Evolutionary conservation across 2,797 vertebrate genomes (phyloP), one percentile per base, ranked within the genome.

Genomic region (Paedocypris micromegethes): DNA sequence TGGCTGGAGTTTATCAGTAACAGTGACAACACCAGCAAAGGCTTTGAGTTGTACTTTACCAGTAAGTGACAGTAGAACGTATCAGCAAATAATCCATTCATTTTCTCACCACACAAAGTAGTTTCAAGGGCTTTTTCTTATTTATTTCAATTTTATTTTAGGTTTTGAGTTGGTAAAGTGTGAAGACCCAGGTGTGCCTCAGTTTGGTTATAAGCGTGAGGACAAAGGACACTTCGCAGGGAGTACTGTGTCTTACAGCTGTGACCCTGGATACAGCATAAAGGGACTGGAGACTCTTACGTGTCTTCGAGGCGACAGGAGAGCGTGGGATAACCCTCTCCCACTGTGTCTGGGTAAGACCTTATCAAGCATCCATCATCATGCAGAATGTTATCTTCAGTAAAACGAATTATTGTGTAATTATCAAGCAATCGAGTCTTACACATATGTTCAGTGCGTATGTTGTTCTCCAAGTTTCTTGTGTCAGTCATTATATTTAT

Each of bases 161-260:
- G 97, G 97, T 82, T 99, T 98, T 71, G 96, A 99, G 67, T 86
- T 99, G 79, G 93, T 98, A 77, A 95, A 91, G 77, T 99, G 97
- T 3, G 96, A 98, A 76, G 96, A 98, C 76, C 97, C 97, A 0
- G 96, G 97, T 8, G 79, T 92, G 23, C 96, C 96, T 0, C 92
- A 91, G 85, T 98, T 97, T 6, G 97, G 96, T 43, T 97, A 93
- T 84, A 97, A 95, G 83, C 89, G 88, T 7, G 93, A 92, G 0
- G 96, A 99, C 5, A 95, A 92, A 80, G 97, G 96, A 40, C 95
- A 98, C 78, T 98, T 98, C 43, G 94, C 97, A 2, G 97, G 96
- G 63, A 99, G 95, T 83, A 91, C 87, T 0, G 94, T 98, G 75
- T 91, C 92, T 0, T 99, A 96, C 38, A 91, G 79, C 87, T 99